Evolutionary conservation across 2,113 vertebrate species (phyloP).

Genomic region (Psilopsiagon aymara): DNA sequence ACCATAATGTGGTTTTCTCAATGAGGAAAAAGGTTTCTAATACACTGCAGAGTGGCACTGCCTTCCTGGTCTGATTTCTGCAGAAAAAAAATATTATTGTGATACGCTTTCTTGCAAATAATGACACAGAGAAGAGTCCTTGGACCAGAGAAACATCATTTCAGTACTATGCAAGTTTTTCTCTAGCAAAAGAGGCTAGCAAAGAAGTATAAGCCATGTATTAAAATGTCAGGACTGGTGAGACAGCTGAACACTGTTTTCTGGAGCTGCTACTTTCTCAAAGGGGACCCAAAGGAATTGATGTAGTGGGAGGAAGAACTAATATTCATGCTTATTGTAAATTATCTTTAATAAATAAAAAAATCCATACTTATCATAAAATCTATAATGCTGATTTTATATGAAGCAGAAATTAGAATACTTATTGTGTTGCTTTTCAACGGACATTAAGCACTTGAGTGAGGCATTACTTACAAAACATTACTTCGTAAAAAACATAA

Average conservation of each 20-base stretch:
- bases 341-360: background rate
- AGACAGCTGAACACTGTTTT: background rate
- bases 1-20: background rate
- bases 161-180: background rate
- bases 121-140: background rate
- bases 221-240: background rate
- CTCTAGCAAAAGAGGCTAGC: accelerated
- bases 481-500: background rate
- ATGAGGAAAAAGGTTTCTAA: accelerated
- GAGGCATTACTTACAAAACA: background rate
- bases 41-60: background rate
- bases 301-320: accelerated
- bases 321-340: background rate
- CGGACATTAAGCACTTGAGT: background rate
- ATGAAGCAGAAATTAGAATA: background rate
- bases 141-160: background rate
- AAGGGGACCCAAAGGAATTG: background rate
- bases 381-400: background rate
- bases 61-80: background rate
- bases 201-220: background rate
- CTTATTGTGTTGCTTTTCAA: background rate
- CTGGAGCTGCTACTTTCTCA: background rate
- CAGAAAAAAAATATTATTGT: background rate
- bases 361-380: background rate
- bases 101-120: background rate